A percentile compares a stretch with the other conserved stretches of the same genome.
phyloP scores from a whole-genome alignment of 1,140 invertebrate genomes.

The Pectinophora gossypiella region DNA sequence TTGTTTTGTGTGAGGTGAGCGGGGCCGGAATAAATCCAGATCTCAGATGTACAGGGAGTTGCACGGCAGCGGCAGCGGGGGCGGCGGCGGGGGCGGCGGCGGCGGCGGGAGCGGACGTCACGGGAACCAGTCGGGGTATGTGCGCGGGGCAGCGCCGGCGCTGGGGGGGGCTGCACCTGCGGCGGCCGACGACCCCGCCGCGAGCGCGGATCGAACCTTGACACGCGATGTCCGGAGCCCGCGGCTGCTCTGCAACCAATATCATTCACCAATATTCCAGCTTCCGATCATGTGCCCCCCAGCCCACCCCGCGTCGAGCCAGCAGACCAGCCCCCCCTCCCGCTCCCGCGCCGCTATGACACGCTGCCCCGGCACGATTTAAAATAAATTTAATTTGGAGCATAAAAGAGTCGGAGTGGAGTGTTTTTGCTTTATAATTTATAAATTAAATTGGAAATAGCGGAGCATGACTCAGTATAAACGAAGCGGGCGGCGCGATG shows the following conservation, averaged over 20 bases:
- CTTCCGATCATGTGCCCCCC: no score
- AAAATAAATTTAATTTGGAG: neutral
- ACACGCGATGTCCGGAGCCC: no score
- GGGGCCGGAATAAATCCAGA: no score
- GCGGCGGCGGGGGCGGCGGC: neutral
- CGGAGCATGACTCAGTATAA: neutral
- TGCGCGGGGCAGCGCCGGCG: neutral
- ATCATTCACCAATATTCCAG: no score
- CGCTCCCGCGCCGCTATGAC: no score
- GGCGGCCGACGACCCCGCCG: neutral
- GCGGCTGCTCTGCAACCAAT: no score
- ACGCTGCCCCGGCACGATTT: neutral
- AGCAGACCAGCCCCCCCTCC: no score
- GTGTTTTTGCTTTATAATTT: neutral
- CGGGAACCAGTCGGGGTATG: neutral
- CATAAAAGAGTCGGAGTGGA: neutral
- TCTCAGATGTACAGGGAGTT: no score
- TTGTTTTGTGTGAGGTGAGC: no score
- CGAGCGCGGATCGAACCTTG: neutral
- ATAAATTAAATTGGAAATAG: neutral
- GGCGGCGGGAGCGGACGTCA: neutral
- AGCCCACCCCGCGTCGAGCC: no score
- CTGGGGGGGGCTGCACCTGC: neutral
- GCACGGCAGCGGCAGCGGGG: no score
- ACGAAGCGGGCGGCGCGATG: neutral